Evolutionary conservation across 2,888 invertebrate genomes (phyloP).

Genomic region (Rhingia rostrata): DNA sequence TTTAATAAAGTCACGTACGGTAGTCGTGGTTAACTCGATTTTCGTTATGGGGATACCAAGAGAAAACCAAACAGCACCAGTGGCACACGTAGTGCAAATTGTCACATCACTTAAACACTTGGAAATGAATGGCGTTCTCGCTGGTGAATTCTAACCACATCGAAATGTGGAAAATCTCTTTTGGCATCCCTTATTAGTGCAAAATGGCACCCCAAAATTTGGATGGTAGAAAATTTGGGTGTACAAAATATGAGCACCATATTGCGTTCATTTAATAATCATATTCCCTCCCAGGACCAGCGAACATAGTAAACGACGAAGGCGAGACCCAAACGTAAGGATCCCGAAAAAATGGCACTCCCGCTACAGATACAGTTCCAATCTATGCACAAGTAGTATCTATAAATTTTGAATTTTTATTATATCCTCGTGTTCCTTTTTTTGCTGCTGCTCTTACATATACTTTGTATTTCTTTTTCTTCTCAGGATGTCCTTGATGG

Average conservation of each 20-base stretch:
- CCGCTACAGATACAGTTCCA: slow-evolving; percentile 68
- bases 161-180: slow-evolving; percentile 47
- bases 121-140: slow-evolving; percentile 59
- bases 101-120: slow-evolving; percentile 74
- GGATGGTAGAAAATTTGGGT: not conserved
- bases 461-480: slow-evolving; percentile 43
- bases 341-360: slow-evolving; percentile 11
- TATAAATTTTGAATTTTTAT: slow-evolving; percentile 75
- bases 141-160: slow-evolving; percentile 68
- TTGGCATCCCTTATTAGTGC: slow-evolving; percentile 71
- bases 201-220: slow-evolving; percentile 65
- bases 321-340: not conserved
- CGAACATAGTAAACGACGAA: slow-evolving; percentile 18
- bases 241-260: slow-evolving; percentile 72
- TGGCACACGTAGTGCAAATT: slow-evolving; percentile 68
- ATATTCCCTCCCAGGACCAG: slow-evolving; percentile 54
- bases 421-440: slow-evolving; percentile 55
- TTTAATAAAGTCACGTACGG: slow-evolving; percentile 74
- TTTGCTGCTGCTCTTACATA: slow-evolving; percentile 38
- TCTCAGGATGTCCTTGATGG: slow-evolving; percentile 70
- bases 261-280: slow-evolving; percentile 75
- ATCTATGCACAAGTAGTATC: slow-evolving; percentile 75
- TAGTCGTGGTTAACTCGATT: slow-evolving; percentile 74
- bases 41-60: slow-evolving; percentile 65
- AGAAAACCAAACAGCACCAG: slow-evolving; percentile 44